Percentiles rank a stretch among this genome's conserved stretches.
Conservation (phyloP, 2,888 invertebrate genomes). For the Steinernema carpocapsae region DNA sequence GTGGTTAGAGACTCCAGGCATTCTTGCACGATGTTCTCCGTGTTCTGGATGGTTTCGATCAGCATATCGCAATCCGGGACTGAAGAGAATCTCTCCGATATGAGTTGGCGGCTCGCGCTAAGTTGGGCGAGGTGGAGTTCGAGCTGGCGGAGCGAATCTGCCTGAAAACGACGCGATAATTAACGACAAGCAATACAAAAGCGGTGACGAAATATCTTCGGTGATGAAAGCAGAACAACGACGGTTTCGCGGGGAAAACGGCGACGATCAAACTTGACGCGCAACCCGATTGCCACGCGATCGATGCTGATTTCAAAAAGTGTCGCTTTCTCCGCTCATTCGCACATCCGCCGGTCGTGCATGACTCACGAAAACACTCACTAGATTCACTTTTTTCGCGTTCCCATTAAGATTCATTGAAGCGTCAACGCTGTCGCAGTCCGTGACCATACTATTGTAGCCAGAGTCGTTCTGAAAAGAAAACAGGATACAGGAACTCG, state of each 20-base stretch:
- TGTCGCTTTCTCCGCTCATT: not conserved
- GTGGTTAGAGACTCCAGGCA: not conserved
- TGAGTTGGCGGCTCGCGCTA: slow-evolving; percentile 3
- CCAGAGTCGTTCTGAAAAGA: slow-evolving; percentile 53
- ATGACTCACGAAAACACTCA: not conserved
- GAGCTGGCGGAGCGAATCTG: slow-evolving; percentile 2
- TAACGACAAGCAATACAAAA: not conserved
- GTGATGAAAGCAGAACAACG: too few relatives aligned
- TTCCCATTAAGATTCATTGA: not conserved
- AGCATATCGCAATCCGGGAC: slow-evolving; percentile 6
- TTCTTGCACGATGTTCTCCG: slow-evolving; percentile 21
- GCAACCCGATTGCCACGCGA: not conserved
- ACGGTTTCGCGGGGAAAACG: too few relatives aligned
- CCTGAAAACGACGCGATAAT: not conserved
- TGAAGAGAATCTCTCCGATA: not conserved
- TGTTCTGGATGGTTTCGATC: slow-evolving; percentile 30
- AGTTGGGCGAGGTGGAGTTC: slow-evolving; percentile 24
- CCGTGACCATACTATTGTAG: slow-evolving; percentile 51
- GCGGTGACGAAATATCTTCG: not conserved
- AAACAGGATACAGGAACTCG: not conserved
- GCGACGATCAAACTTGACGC: not conserved
- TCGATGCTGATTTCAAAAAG: slow-evolving; percentile 11
- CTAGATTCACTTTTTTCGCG: slow-evolving; percentile 12
- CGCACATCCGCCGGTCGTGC: not conserved
- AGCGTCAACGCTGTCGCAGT: slow-evolving; percentile 32